phyloP scores from a whole-genome alignment of 2,888 invertebrate genomes.

The Serrognathus titanus region DNA sequence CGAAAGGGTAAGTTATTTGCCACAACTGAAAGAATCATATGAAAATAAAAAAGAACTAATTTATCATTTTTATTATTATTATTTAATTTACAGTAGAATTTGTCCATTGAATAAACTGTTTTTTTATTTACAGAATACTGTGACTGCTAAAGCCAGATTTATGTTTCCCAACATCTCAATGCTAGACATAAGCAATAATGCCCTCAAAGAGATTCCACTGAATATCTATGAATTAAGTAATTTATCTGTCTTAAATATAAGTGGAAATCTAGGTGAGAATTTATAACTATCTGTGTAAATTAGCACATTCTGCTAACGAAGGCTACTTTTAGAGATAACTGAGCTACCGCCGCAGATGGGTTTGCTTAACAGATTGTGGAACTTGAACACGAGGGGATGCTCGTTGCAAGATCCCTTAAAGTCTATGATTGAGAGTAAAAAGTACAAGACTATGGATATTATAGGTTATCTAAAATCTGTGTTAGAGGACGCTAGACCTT shows the following conservation, averaged over 20 bases:
- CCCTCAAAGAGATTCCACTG: slow-evolving; percentile 71
- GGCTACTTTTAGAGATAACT: slow-evolving; percentile 61
- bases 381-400: slow-evolving; percentile 89
- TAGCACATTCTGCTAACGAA: slow-evolving; percentile 5
- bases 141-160: slow-evolving; percentile 61
- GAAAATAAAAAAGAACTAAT: too few species aligned
- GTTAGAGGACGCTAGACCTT: slow-evolving; percentile 85
- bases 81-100: not conserved
- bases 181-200: slow-evolving; percentile 91
- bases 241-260: slow-evolving; percentile 91
- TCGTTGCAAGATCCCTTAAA: slow-evolving; percentile 81
- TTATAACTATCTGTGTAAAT: slow-evolving; percentile 1
- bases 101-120: too few species aligned
- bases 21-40: too few species aligned
- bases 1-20: slow-evolving; percentile 57
- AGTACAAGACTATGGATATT: slow-evolving; percentile 93
- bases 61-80: too few species aligned
- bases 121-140: slow-evolving; percentile 9
- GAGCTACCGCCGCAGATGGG: slow-evolving; percentile 96
- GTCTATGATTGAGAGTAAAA: slow-evolving; percentile 87
- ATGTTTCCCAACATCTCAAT: slow-evolving; percentile 93
- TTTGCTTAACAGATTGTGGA: slow-evolving; percentile 90
- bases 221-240: slow-evolving; percentile 82
- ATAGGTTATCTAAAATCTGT: slow-evolving; percentile 90
- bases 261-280: slow-evolving; percentile 68